A percentile compares a stretch with the other conserved stretches of the same genome.
Conservation (phyloP, 2,888 invertebrate genomes). For the Aspidapion aeneum region DNA sequence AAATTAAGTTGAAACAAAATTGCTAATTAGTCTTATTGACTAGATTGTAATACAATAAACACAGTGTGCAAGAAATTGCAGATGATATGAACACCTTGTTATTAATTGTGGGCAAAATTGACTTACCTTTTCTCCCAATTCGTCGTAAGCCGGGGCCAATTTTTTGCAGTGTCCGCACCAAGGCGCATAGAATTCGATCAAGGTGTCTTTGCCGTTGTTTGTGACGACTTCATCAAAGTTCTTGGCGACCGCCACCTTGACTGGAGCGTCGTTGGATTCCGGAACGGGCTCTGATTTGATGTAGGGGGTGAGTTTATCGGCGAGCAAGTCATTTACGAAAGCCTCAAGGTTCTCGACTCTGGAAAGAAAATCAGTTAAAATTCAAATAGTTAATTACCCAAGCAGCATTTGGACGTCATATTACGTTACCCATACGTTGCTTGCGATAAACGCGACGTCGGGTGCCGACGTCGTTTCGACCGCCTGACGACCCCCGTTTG, state of each 20-base stretch:
- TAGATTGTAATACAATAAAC: too few relatives aligned
- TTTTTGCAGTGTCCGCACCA: conserved; percentile 99
- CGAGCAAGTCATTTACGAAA: conserved; percentile 81
- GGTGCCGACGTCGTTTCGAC: too few relatives aligned
- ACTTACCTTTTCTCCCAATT: conserved; percentile 79
- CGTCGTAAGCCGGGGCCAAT: conserved; percentile 89
- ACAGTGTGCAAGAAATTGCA: too few relatives aligned
- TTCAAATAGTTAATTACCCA: conserved; percentile 19
- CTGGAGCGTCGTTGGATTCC: conserved; percentile 75
- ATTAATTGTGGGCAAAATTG: too few relatives aligned
- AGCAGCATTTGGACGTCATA: too few relatives aligned
- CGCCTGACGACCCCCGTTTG: too few relatives aligned
- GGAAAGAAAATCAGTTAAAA: too few relatives aligned
- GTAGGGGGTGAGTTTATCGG: conserved; percentile 82
- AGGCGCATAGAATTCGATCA: conserved; percentile 98
- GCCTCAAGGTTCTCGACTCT: conserved; percentile 79
- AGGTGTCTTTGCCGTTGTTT: conserved; percentile 86
- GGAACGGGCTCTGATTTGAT: conserved; percentile 95
- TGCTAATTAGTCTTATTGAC: too few relatives aligned
- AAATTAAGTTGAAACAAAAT: too few relatives aligned
- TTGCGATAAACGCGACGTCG: too few relatives aligned
- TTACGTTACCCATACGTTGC: too few relatives aligned
- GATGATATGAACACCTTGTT: too few relatives aligned
- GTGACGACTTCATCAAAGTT: conserved; percentile 94
- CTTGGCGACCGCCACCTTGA: conserved; percentile 90